These are phyloP conservation scores for Atta texana DNA, from an alignment of 1,140 invertebrate genomes.

Conservation along the genomic window DNA sequence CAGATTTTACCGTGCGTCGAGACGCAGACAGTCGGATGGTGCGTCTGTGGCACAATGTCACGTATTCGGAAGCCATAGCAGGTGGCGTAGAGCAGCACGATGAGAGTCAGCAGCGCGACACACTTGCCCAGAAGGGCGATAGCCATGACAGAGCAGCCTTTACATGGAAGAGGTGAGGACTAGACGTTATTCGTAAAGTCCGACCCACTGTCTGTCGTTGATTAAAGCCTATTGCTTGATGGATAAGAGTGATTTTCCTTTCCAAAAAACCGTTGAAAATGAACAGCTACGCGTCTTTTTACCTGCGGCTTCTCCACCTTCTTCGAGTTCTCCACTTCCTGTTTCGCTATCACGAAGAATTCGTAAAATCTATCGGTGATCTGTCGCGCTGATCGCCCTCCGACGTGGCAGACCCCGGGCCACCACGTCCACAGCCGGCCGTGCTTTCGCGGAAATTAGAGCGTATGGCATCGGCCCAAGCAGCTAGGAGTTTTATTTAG, in stretches of 20 bases:
- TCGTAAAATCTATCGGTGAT: conserved; percentile 45
- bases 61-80: conserved; percentile 82
- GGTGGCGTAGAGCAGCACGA: conserved; percentile 77
- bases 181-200: conserved; percentile 37
- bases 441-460: conserved; percentile 83
- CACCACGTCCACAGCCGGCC: conserved; percentile 62
- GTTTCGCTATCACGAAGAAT: conserved; percentile 36
- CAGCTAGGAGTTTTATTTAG: conserved; percentile 86
- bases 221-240: background rate
- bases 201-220: conserved; percentile 17
- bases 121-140: conserved; percentile 81
- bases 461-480: conserved; percentile 84
- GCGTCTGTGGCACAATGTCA: conserved; percentile 71
- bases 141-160: conserved; percentile 80
- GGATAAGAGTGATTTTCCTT: background rate
- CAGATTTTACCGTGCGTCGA: conserved; percentile 72
- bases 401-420: conserved; percentile 72
- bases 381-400: conserved; percentile 52
- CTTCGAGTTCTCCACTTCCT: background rate
- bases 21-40: conserved; percentile 67
- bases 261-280: background rate
- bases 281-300: background rate
- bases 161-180: conserved; percentile 76
- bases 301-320: background rate
- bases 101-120: conserved; percentile 71